These are phyloP conservation scores for Apotomis turbidana DNA, from an alignment of 2,888 invertebrate genomes.

Conservation along the genomic window DNA sequence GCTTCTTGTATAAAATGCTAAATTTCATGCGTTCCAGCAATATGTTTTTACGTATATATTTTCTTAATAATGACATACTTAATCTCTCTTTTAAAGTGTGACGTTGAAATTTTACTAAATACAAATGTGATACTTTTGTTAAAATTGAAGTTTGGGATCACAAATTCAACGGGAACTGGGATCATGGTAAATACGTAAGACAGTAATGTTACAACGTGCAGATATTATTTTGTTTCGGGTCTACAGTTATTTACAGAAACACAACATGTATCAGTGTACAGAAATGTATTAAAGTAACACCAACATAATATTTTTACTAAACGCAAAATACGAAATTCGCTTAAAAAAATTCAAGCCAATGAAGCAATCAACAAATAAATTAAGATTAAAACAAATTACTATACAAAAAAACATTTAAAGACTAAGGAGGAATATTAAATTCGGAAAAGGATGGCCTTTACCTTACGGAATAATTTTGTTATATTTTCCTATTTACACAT, in stretches of 20 bases:
- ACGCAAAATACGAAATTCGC: conserved; percentile 1
- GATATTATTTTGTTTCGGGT: neutral
- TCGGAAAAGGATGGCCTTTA: conserved; percentile 24
- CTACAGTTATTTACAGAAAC: conserved; percentile 27
- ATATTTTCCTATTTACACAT: conserved; percentile 56
- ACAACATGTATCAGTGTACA: conserved; percentile 12
- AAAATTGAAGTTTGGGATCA: neutral
- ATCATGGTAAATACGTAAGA: neutral
- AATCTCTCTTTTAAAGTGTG: too few relatives aligned
- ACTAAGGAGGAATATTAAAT: conserved; percentile 23
- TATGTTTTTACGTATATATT: too few relatives aligned
- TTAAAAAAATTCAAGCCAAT: conserved; percentile 21
- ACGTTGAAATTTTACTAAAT: neutral
- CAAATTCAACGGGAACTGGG: neutral
- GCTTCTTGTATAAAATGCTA: too few relatives aligned
- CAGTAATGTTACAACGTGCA: conserved; percentile 7
- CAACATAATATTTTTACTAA: conserved; percentile 28
- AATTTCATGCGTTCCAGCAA: too few relatives aligned
- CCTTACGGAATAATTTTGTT: conserved; percentile 25
- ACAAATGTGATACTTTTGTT: neutral
- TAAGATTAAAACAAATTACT: conserved; percentile 34
- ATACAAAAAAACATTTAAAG: conserved; percentile 29
- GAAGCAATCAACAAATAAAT: conserved; percentile 38
- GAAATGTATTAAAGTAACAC: conserved; percentile 27
- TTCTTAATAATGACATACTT: too few relatives aligned